Evolutionary conservation across 2,797 vertebrate genomes (phyloP).

Genomic region (Hyperoplus lanceolatus): DNA sequence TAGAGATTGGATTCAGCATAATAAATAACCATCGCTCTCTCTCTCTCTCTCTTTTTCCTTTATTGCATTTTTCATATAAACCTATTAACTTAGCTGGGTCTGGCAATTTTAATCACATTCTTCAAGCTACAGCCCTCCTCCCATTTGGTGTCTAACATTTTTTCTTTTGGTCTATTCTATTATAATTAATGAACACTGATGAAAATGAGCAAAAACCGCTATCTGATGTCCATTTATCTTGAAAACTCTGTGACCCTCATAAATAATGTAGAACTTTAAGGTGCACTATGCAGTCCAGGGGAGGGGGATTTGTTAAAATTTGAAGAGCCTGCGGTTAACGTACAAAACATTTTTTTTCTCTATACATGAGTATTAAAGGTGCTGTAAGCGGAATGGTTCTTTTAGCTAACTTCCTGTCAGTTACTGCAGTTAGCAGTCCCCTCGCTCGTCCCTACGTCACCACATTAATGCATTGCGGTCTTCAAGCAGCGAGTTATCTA

Average conservation of each 20-base stretch:
- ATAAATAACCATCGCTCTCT: conserved; percentile 23
- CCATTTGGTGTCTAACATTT: conserved; percentile 45
- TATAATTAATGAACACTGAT: conserved; percentile 51
- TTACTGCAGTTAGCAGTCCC: too few relatives aligned
- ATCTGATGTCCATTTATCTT: conserved; percentile 41
- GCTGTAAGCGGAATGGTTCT: too few relatives aligned
- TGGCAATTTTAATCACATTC: conserved; percentile 60
- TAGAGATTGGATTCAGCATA: conserved; percentile 35
- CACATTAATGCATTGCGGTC: too few relatives aligned
- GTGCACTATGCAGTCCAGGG: too few relatives aligned
- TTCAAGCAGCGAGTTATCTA: too few relatives aligned
- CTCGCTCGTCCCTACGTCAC: too few relatives aligned
- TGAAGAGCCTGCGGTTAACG: too few relatives aligned
- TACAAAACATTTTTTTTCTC: too few relatives aligned
- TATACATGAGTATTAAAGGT: too few relatives aligned
- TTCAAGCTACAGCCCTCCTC: conserved; percentile 49
- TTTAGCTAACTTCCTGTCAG: too few relatives aligned
- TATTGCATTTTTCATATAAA: conserved; percentile 76
- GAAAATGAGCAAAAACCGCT: conserved; percentile 21
- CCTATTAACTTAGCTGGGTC: conserved; percentile 70
- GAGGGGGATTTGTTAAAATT: too few relatives aligned
- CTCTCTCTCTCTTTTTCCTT: conserved; percentile 43
- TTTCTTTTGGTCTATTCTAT: conserved; percentile 44
- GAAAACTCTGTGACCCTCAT: conserved; percentile 42
- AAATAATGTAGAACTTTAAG: conserved; percentile 57